Evolutionary conservation across 2,888 invertebrate species (phyloP).

Genomic region (Campaea margaritaria): DNA sequence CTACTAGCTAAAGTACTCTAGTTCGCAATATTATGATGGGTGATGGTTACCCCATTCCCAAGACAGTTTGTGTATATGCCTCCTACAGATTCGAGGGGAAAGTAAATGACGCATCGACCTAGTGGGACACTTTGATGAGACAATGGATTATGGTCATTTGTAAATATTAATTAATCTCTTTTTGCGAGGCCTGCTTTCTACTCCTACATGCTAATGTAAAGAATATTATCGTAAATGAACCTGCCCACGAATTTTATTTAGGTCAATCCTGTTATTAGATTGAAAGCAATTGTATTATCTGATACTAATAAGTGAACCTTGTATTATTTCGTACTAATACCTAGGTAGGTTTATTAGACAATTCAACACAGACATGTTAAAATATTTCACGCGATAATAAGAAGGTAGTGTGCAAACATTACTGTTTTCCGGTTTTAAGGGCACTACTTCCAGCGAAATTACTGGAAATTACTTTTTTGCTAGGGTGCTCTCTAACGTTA

Average conservation of each 20-base stretch:
- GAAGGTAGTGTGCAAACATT: too few relatives aligned
- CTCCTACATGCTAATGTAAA: conserved; percentile 18
- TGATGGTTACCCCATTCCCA: conserved; percentile 7
- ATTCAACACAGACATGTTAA: too few relatives aligned
- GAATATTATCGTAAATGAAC: conserved; percentile 7
- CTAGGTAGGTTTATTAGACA: too few relatives aligned
- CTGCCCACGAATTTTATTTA: conserved; percentile 15
- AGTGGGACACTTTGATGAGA: conserved; percentile 33
- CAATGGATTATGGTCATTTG: conserved; percentile 32
- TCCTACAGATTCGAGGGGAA: conserved; percentile 24
- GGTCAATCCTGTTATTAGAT: conserved; percentile 4
- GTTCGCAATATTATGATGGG: neutral
- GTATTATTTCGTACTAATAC: too few relatives aligned
- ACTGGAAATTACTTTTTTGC: too few relatives aligned
- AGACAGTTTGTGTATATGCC: conserved; percentile 11
- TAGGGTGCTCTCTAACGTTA: too few relatives aligned
- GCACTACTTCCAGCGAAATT: too few relatives aligned
- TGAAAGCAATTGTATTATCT: neutral
- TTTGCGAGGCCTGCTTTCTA: conserved; percentile 21
- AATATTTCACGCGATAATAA: too few relatives aligned
- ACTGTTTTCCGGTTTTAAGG: too few relatives aligned
- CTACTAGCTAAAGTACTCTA: neutral
- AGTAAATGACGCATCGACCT: conserved; percentile 26
- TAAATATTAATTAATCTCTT: conserved; percentile 29
- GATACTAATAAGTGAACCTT: too few relatives aligned